A percentile compares a stretch with the other conserved stretches of the same genome.
These are phyloP conservation scores for Hypsopygia costalis DNA, from an alignment of 2,888 invertebrate species.

Conservation along the genomic window DNA sequence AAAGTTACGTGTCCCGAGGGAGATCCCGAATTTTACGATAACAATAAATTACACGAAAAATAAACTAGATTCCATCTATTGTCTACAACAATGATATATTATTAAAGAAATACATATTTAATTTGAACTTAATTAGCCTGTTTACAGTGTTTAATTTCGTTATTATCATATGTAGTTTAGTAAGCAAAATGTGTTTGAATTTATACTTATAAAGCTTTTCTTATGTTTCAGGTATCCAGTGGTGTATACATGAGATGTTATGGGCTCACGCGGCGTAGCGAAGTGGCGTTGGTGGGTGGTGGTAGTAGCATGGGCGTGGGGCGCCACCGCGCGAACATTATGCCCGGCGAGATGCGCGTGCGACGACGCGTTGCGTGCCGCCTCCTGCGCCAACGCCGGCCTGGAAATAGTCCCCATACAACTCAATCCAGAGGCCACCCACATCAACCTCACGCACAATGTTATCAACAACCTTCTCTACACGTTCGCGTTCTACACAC, in stretches of 20 bases:
- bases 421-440: conserved; percentile 91
- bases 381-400: conserved; percentile 88
- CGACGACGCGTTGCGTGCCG: conserved; percentile 87
- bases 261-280: conserved; percentile 73
- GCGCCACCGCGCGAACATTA: conserved; percentile 79
- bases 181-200: conserved; percentile 48
- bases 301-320: conserved; percentile 77
- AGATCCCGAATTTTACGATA: conserved; percentile 54
- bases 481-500: conserved; percentile 89
- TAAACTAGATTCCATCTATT: conserved; percentile 53
- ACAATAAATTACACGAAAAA: conserved; percentile 61
- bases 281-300: conserved; percentile 77
- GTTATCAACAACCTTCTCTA: conserved; percentile 89
- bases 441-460: conserved; percentile 92
- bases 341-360: conserved; percentile 92
- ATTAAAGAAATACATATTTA: no score
- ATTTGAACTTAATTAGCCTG: no score
- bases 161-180: no score
- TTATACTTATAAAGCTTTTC: conserved; percentile 19
- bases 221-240: conserved; percentile 59
- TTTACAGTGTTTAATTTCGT: no score
- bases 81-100: no score
- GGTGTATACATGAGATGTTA: conserved; percentile 76
- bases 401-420: conserved; percentile 94
- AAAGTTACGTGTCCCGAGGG: conserved; percentile 43